A percentile compares a stretch with the other conserved stretches of the same genome.
Evolutionary conservation across 2,113 vertebrate genomes (phyloP).

Genomic region (Coptodon bakossiorum): DNA sequence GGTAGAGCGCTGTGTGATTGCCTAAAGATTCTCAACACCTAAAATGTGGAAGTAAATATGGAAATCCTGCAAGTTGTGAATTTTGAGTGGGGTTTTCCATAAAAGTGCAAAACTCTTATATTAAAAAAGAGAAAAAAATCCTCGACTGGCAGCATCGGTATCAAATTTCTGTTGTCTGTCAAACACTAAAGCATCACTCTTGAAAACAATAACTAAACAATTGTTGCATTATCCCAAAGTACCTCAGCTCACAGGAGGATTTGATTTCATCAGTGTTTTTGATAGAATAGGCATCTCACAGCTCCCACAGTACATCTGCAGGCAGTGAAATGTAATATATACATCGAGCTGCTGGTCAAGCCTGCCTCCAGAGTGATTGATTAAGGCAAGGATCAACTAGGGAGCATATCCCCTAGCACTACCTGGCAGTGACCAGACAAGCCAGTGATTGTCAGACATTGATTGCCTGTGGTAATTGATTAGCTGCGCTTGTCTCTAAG

Average conservation of each 20-base stretch:
- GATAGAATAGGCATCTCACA: neutral
- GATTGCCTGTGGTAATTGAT: slow-evolving; percentile 29
- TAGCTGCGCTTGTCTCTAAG: neutral
- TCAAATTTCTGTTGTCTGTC: neutral
- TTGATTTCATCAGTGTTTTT: neutral
- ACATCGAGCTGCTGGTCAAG: neutral
- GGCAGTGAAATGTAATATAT: neutral
- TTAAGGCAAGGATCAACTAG: slow-evolving; percentile 11
- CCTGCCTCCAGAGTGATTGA: slow-evolving; percentile 27
- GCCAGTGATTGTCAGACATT: slow-evolving; percentile 26
- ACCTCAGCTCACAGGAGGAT: neutral
- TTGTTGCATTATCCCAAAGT: neutral
- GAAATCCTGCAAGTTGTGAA: neutral
- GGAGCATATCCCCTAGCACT: slow-evolving; percentile 33
- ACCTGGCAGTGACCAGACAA: slow-evolving; percentile 26
- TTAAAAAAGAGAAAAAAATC: neutral
- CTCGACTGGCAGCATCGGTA: neutral
- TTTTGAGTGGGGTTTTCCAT: neutral
- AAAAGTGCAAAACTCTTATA: neutral
- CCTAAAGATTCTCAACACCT: neutral
- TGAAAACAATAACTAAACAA: neutral
- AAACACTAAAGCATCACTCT: neutral
- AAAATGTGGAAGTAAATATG: neutral
- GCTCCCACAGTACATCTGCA: neutral
- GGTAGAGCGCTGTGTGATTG: neutral